phyloP scores from a whole-genome alignment of 2,888 invertebrate genomes.

The Lasioglossum zephyrum region DNA sequence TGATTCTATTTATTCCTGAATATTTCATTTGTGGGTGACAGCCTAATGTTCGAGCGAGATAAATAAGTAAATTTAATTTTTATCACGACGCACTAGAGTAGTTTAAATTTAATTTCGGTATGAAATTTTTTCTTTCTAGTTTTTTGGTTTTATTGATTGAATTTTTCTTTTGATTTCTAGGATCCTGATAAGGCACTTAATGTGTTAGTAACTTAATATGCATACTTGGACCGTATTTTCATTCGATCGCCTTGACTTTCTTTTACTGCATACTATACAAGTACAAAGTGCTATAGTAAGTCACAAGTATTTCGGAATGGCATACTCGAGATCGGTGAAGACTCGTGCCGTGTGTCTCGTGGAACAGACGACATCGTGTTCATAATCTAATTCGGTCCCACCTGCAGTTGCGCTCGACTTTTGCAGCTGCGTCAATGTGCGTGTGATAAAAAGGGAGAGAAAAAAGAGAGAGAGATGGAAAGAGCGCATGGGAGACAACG shows the following conservation, averaged over 20 bases:
- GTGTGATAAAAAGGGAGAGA: slow-evolving; percentile 35
- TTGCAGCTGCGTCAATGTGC: slow-evolving; percentile 64
- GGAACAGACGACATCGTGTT: slow-evolving; percentile 22
- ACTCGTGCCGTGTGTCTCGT: neutral
- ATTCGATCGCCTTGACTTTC: neutral
- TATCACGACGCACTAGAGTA: no score
- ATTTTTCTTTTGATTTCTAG: no score
- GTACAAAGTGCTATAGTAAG: neutral
- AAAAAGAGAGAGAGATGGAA: slow-evolving; percentile 17
- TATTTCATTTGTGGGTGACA: no score
- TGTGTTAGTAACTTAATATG: no score
- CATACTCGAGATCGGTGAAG: neutral
- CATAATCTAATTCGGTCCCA: slow-evolving; percentile 64
- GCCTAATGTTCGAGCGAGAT: no score
- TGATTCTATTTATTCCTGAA: no score
- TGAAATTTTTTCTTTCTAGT: no score
- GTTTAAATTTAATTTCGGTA: no score
- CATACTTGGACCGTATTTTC: neutral
- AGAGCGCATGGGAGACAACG: slow-evolving; percentile 68
- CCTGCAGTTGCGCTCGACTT: slow-evolving; percentile 53
- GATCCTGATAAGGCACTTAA: no score
- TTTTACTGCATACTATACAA: neutral
- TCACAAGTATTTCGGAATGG: neutral
- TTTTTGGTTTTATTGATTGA: no score
- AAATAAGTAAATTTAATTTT: no score